phyloP scores from a whole-genome alignment of 2,797 vertebrate species.

The Cuculus canorus region DNA sequence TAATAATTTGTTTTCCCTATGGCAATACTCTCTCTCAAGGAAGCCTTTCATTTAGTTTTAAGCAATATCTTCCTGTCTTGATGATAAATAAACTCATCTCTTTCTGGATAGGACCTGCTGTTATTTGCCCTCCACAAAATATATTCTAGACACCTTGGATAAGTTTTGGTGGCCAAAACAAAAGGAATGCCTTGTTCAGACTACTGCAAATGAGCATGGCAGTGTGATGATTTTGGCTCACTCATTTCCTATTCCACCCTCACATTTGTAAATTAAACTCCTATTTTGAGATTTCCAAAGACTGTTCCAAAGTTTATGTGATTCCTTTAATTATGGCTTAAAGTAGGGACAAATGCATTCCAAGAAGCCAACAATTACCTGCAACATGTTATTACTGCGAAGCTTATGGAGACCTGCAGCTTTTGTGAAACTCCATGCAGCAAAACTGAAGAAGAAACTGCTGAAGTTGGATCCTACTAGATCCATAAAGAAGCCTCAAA shows the following conservation, averaged over 20 bases:
- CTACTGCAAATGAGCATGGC: background rate
- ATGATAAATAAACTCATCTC: background rate
- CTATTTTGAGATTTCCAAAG: slow-evolving; percentile 78
- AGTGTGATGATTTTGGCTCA: slow-evolving; percentile 66
- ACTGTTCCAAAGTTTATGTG: slow-evolving; percentile 64
- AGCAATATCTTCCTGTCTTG: background rate
- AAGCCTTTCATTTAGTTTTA: background rate
- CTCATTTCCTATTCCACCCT: slow-evolving; percentile 67
- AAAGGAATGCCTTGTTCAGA: background rate
- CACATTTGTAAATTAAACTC: slow-evolving; percentile 71
- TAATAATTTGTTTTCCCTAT: background rate
- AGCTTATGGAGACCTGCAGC: slow-evolving; percentile 60
- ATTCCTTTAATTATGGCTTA: slow-evolving; percentile 79
- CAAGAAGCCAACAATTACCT: slow-evolving; percentile 76
- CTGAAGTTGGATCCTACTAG: background rate
- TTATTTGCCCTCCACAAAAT: background rate
- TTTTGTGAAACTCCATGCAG: slow-evolving; percentile 59
- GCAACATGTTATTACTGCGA: slow-evolving; percentile 71
- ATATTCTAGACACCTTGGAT: background rate
- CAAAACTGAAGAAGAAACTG: slow-evolving; percentile 41
- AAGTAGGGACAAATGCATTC: slow-evolving; percentile 71
- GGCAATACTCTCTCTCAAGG: background rate
- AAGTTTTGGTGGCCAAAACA: background rate
- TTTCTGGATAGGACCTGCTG: background rate
- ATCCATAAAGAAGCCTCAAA: slow-evolving; percentile 37